Percentiles rank a stretch among this genome's conserved stretches.
Conservation (phyloP, 2,888 invertebrate genomes). For the Gymnoscelis rufifasciata region DNA sequence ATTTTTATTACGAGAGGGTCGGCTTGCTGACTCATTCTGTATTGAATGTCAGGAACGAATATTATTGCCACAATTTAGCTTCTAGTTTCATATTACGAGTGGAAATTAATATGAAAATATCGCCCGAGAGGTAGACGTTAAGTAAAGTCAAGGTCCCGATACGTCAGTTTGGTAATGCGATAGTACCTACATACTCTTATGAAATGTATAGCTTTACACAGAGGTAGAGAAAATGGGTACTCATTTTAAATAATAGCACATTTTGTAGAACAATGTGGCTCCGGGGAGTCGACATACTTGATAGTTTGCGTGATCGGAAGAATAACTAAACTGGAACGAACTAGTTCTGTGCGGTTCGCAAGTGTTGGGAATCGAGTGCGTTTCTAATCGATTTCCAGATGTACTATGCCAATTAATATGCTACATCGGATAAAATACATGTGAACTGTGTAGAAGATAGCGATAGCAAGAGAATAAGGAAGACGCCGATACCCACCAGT, state of each 20-base stretch:
- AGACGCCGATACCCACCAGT: too few relatives aligned
- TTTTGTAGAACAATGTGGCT: constrained; percentile 10
- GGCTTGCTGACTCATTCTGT: constrained; percentile 4
- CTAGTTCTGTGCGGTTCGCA: constrained; percentile 21
- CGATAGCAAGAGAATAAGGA: too few relatives aligned
- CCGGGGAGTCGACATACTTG: constrained; percentile 8
- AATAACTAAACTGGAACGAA: constrained; percentile 18
- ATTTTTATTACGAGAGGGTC: constrained; percentile 4
- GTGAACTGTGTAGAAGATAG: too few relatives aligned
- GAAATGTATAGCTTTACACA: too few relatives aligned
- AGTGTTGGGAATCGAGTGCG: constrained; percentile 18
- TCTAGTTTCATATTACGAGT: too few relatives aligned
- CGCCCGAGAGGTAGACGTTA: too few relatives aligned
- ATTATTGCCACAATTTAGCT: constrained; percentile 12
- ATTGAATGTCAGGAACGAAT: constrained; percentile 13
- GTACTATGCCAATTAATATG: too few relatives aligned
- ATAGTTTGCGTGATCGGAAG: constrained; percentile 23
- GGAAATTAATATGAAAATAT: too few relatives aligned
- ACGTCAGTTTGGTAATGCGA: too few relatives aligned
- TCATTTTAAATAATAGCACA: neutral
- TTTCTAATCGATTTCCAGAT: neutral
- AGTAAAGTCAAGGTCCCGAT: too few relatives aligned
- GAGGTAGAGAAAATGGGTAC: constrained; percentile 7
- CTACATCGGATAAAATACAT: too few relatives aligned
- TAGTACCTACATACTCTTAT: too few relatives aligned